phyloP scores from a whole-genome alignment of 2,113 vertebrate species.

The Halichoerus grypus region DNA sequence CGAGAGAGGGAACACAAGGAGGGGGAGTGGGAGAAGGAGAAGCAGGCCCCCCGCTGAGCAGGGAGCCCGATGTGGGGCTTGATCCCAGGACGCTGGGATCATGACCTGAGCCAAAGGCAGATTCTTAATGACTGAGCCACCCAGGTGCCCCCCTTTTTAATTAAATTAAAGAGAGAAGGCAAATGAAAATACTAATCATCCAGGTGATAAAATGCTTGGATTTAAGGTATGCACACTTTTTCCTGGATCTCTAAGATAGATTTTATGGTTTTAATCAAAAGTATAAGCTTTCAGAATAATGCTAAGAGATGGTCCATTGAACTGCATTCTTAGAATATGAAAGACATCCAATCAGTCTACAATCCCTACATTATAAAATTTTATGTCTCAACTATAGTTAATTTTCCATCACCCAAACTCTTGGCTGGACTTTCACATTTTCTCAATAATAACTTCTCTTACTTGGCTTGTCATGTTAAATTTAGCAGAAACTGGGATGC shows the following conservation, averaged over 20 bases:
- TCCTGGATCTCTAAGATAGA: slow-evolving; percentile 59
- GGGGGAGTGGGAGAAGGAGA: too few relatives aligned
- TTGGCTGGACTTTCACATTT: slow-evolving; percentile 78
- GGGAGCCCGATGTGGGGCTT: too few relatives aligned
- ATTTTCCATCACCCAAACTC: slow-evolving; percentile 78
- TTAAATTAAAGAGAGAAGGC: slow-evolving; percentile 69
- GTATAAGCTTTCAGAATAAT: slow-evolving; percentile 52
- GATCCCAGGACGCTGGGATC: too few relatives aligned
- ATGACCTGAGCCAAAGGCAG: too few relatives aligned
- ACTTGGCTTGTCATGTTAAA: slow-evolving; percentile 80
- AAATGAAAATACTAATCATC: slow-evolving; percentile 39
- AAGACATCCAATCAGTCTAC: slow-evolving; percentile 63
- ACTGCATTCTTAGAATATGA: slow-evolving; percentile 67
- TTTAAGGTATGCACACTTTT: slow-evolving; percentile 57
- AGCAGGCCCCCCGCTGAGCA: too few relatives aligned
- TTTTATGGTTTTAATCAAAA: slow-evolving; percentile 69
- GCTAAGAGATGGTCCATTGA: slow-evolving; percentile 39
- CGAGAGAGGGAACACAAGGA: too few relatives aligned
- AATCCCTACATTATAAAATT: slow-evolving; percentile 68
- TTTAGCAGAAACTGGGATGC: slow-evolving; percentile 76
- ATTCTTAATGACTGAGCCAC: too few relatives aligned
- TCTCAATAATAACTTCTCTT: slow-evolving; percentile 83
- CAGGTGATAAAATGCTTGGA: slow-evolving; percentile 61
- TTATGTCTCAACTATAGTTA: slow-evolving; percentile 73
- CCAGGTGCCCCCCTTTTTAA: background rate